Evolutionary conservation across 2,888 invertebrate species (phyloP), one percentile per base, ranked within the genome.

Genomic region (Dastarcus helophoroides): DNA sequence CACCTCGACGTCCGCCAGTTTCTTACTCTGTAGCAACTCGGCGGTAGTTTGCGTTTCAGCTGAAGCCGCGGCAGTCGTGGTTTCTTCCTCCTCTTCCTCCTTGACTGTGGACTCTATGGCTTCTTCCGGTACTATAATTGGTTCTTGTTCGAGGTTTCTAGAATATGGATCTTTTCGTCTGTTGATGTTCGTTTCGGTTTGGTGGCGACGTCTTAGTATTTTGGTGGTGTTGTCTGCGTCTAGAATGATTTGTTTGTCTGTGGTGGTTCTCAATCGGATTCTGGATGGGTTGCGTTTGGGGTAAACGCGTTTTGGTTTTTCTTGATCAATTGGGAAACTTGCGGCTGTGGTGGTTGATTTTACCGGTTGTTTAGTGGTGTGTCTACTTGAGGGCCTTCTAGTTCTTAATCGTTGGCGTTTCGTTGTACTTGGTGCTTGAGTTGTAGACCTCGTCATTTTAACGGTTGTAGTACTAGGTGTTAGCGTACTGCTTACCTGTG

Each of bases 231-330:
- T 33, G 16, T 47, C 42, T 3, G 34, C 30, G 13, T 41, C 41
- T 34, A 44, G 45, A 7, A 14, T 13, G 27, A 22, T 8, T n/a
- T 6, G 13, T n/a, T 25, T 30, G 4, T 9, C 24, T 8, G 24
- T 30, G 17, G 36, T 36, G 7, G 46, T 33, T 4, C 36, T 31
- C 2, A 39, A 10, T 30, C 43, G 41, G 14, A 54, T 52, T 28
- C 51, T 44, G 1, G 46, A 37, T 10, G 46, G 44, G 30, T 48
- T 39, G 11, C 43, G 38, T 39, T 53, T 44, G 14, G 49, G 49
- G 28, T 48, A 53, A n/a, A 46, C 46, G 11, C 54, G 39, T 39
- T 38, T 47, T n/a, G 47, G 22, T 37, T 43, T 47, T 3, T 36
- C 41, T 12, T 11, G 14, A 23, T 21, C 21, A 22, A 16, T 7